These are phyloP conservation scores for Tetragonula carbonaria DNA, from an alignment of 2,888 invertebrate species.

Conservation along the genomic window DNA sequence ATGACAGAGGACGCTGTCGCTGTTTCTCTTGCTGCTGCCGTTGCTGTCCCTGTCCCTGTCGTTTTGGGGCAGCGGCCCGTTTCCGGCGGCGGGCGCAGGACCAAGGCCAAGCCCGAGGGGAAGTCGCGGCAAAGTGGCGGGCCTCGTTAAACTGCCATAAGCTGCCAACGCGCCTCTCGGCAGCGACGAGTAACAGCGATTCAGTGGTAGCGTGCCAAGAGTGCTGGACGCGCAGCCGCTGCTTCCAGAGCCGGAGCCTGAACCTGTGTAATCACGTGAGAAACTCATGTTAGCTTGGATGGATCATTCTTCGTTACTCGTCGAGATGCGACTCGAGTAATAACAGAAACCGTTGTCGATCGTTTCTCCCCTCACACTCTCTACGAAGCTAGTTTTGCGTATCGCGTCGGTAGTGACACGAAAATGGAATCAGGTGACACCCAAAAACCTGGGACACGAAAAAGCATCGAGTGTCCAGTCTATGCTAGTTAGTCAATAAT, in stretches of 20 bases:
- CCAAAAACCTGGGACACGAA: too few relatives aligned
- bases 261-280: slow-evolving; percentile 23
- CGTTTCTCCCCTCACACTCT: not conserved
- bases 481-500: too few relatives aligned
- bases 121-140: slow-evolving; percentile 84
- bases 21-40: slow-evolving; percentile 84
- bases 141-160: slow-evolving; percentile 84
- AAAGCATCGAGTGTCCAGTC: too few relatives aligned
- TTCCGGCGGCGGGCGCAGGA: slow-evolving; percentile 74
- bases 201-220: slow-evolving; percentile 78
- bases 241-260: slow-evolving; percentile 84
- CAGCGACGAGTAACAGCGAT: slow-evolving; percentile 84
- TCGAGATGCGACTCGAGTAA: not conserved
- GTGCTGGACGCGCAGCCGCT: slow-evolving; percentile 82
- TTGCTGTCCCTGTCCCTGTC: slow-evolving; percentile 77
- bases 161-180: slow-evolving; percentile 84
- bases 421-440: too few relatives aligned
- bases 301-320: not conserved
- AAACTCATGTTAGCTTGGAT: not conserved
- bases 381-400: too few relatives aligned
- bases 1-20: slow-evolving; percentile 85
- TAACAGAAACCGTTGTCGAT: not conserved
- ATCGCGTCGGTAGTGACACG: too few relatives aligned
- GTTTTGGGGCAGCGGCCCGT: slow-evolving; percentile 73
- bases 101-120: slow-evolving; percentile 84